Conservation (phyloP, 2,113 vertebrate species). For the Nycticorax nycticorax region DNA sequence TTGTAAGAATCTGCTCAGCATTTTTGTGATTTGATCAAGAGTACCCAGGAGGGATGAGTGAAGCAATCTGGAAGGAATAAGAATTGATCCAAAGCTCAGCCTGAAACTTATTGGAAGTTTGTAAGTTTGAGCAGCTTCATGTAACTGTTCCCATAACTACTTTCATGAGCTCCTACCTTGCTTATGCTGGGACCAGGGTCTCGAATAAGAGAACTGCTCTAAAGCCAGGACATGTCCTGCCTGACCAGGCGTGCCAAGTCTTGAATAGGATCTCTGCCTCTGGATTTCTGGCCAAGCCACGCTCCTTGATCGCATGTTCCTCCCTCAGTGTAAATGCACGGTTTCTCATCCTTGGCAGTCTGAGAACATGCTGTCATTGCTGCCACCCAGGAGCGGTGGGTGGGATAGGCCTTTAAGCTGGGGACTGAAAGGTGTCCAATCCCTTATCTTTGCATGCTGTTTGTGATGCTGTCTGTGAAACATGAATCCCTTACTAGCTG, state of each 20-base stretch:
- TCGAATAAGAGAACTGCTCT: background rate
- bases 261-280: background rate
- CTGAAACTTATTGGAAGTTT: background rate
- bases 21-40: constrained; percentile 37
- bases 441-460: background rate
- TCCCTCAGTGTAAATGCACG: background rate
- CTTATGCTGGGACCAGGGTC: background rate
- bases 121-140: background rate
- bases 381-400: background rate
- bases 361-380: background rate
- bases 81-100: constrained; percentile 32
- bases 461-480: background rate
- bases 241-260: background rate
- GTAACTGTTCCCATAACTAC: background rate
- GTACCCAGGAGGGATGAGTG: background rate
- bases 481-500: background rate
- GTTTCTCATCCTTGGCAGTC: background rate
- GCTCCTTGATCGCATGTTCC: background rate
- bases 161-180: background rate
- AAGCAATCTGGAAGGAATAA: constrained; percentile 18
- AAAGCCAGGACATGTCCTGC: background rate
- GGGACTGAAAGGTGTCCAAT: background rate
- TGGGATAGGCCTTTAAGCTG: background rate
- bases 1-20: constrained; percentile 41
- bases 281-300: background rate